phyloP scores from a whole-genome alignment of 35 echinoderm and acorn worm genomes.

The Apostichopus californicus region DNA sequence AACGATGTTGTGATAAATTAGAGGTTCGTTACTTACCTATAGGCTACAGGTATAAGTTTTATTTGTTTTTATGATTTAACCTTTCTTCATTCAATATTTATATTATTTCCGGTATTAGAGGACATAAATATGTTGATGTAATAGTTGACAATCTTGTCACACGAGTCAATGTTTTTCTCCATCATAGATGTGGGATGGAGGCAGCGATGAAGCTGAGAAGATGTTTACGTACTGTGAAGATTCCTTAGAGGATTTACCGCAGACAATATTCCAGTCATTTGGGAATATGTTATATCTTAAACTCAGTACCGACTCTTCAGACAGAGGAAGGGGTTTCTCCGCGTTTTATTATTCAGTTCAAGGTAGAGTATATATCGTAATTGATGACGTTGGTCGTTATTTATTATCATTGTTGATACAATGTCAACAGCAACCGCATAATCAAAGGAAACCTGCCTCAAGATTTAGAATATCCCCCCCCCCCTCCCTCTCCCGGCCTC shows the following conservation, averaged over 20 bases:
- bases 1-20: not conserved
- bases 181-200: conserved; percentile 17
- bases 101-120: not conserved
- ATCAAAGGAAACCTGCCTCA: no score
- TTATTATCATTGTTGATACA: no score
- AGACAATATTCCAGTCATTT: not conserved
- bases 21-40: not conserved
- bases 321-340: not conserved
- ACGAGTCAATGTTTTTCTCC: not conserved
- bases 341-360: not conserved
- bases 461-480: no score
- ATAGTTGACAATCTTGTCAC: not conserved
- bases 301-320: not conserved
- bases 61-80: not conserved
- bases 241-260: not conserved
- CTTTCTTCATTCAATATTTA: not conserved
- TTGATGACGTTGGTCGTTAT: no score
- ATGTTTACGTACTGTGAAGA: not conserved
- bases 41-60: not conserved
- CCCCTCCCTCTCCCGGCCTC: no score
- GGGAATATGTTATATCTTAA: conserved; percentile 1
- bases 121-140: not conserved
- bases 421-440: no score
- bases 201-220: not conserved
- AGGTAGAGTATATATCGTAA: not conserved